These are phyloP conservation scores for Diogma glabrata DNA, from an alignment of 2,888 invertebrate species.

Conservation along the genomic window DNA sequence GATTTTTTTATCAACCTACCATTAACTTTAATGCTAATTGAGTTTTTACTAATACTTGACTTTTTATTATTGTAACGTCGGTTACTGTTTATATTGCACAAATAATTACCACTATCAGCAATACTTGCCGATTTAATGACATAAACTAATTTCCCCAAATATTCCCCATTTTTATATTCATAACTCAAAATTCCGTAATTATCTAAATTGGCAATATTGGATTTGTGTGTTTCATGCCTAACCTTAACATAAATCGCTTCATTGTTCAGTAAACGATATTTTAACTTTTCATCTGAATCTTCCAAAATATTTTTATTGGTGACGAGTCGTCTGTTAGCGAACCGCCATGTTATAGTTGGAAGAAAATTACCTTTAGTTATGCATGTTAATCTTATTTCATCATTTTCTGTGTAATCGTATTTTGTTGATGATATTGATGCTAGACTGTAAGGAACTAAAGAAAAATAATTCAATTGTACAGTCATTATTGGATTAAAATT, in stretches of 20 bases:
- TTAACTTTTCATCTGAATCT: not conserved
- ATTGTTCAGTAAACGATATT: not conserved
- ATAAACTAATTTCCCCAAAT: not conserved
- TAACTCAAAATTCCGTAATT: not conserved
- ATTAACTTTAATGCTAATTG: too few relatives aligned
- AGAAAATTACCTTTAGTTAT: not conserved
- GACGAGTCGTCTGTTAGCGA: too few relatives aligned
- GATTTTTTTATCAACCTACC: too few relatives aligned
- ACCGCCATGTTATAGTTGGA: not conserved
- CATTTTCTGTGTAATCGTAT: not conserved
- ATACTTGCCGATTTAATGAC: not conserved
- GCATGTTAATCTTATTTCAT: slow-evolving; percentile 1
- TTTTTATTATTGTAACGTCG: too few relatives aligned
- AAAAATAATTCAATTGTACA: too few relatives aligned
- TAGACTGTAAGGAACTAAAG: too few relatives aligned
- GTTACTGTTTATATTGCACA: too few relatives aligned
- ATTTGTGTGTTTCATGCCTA: not conserved
- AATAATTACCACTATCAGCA: not conserved
- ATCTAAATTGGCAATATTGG: not conserved
- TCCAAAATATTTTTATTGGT: not conserved
- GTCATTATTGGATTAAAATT: too few relatives aligned
- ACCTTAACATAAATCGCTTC: not conserved
- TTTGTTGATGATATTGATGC: not conserved
- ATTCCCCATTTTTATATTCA: not conserved
- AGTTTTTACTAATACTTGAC: too few relatives aligned